phyloP scores from a whole-genome alignment of 1,140 invertebrate genomes.

The Lerema accius region DNA sequence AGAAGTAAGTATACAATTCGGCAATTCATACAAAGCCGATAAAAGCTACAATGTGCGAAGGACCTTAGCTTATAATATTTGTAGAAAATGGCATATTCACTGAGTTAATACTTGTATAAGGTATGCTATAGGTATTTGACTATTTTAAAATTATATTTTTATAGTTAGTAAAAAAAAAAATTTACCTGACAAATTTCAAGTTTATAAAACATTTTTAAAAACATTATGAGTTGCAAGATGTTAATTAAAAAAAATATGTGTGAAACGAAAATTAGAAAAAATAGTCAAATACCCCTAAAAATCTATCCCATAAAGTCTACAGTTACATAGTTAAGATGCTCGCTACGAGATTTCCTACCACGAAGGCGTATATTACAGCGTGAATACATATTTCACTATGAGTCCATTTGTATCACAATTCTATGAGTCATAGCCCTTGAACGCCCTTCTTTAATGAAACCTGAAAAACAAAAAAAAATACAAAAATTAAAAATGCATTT shows the following conservation, averaged over 20 bases:
- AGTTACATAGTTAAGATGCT: conserved; percentile 6
- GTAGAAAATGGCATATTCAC: conserved; percentile 16
- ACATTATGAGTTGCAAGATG: too few species aligned
- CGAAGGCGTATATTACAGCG: conserved; percentile 36
- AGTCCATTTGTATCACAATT: conserved; percentile 71
- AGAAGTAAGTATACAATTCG: background rate
- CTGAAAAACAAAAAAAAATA: too few species aligned
- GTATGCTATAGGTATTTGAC: conserved; percentile 20
- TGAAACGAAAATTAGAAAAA: background rate
- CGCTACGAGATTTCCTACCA: conserved; percentile 23
- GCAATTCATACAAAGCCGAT: conserved; percentile 8
- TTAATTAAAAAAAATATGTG: too few species aligned
- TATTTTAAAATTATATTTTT: conserved; percentile 6
- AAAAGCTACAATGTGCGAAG: conserved; percentile 12
- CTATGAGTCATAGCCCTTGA: conserved; percentile 57
- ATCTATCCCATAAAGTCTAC: background rate
- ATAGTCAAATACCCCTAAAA: conserved; percentile 2
- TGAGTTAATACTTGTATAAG: conserved; percentile 26
- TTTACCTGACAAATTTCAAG: too few species aligned
- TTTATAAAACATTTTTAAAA: too few species aligned
- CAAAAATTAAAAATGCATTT: too few species aligned
- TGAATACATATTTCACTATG: conserved; percentile 52
- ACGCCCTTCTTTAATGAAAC: conserved; percentile 37
- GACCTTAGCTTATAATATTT: conserved; percentile 13
- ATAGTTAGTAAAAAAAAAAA: background rate